A percentile compares a stretch with the other conserved stretches of the same genome.
phyloP scores from a whole-genome alignment of 2,888 invertebrate genomes.

The Harpagoxenus sublaevis region DNA sequence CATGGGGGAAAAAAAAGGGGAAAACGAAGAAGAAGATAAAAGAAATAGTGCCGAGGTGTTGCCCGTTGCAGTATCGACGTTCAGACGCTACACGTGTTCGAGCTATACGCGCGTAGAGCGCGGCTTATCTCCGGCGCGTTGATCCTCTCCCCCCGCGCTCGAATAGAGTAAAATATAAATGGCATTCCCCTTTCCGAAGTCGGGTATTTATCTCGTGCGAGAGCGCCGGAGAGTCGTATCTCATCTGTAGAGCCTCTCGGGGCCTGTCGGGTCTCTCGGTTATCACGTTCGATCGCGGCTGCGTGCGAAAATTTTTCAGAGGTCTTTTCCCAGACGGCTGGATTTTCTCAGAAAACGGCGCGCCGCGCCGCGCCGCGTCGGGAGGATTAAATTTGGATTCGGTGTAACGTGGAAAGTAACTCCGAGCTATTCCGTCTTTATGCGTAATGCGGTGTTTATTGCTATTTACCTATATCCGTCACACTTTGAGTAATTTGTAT shows the following conservation, averaged over 20 bases:
- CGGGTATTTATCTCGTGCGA: constrained; percentile 2
- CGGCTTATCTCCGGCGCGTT: constrained; percentile 35
- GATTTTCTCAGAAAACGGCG: not conserved
- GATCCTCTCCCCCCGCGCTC: constrained; percentile 1
- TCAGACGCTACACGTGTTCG: constrained; percentile 25
- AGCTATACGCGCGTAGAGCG: constrained; percentile 9
- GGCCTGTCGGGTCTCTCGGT: not conserved
- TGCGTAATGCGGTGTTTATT: constrained; percentile 46
- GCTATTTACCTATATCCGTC: constrained; percentile 42
- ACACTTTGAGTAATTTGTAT: constrained; percentile 91
- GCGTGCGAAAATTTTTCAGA: not conserved
- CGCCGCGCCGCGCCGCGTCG: too few species aligned
- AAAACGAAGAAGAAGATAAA: constrained; percentile 2
- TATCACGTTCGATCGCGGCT: not conserved
- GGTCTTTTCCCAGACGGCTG: not conserved
- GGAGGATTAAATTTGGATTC: constrained; percentile 13
- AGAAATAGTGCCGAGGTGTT: not conserved
- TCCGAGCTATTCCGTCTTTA: constrained; percentile 4
- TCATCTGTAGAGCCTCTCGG: not conserved
- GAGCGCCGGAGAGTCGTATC: not conserved
- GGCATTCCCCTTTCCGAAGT: not conserved
- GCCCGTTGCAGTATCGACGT: constrained; percentile 29
- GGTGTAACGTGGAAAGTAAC: constrained; percentile 21
- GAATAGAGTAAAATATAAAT: constrained; percentile 11
- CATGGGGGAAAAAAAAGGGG: too few species aligned